These are phyloP conservation scores for Crenuchus spilurus DNA, from an alignment of 2,797 vertebrate species.

Conservation along the genomic window DNA sequence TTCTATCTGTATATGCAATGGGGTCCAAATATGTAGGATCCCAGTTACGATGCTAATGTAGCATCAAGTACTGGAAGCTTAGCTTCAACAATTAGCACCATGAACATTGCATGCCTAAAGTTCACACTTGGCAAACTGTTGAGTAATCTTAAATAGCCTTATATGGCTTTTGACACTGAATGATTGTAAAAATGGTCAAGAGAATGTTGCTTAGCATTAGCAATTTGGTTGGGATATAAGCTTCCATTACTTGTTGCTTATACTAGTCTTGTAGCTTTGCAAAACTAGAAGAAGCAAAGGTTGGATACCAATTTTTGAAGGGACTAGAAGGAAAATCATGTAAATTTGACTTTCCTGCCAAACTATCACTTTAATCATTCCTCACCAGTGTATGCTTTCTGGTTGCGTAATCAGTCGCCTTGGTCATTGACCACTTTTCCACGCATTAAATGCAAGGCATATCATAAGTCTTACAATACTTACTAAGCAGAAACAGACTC, in stretches of 20 bases:
- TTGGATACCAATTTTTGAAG: not conserved
- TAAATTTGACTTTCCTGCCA: not conserved
- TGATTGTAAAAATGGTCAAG: not conserved
- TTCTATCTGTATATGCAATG: no score
- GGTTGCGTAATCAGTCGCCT: constrained; percentile 7
- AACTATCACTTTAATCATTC: not conserved
- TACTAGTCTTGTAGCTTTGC: not conserved
- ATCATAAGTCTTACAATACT: constrained; percentile 11
- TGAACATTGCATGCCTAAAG: no score
- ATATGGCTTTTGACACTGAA: not conserved
- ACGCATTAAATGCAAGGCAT: constrained; percentile 28
- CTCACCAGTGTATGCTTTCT: not conserved
- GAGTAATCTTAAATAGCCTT: not conserved
- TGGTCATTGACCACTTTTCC: constrained; percentile 9
- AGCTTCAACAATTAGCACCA: no score
- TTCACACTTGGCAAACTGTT: no score
- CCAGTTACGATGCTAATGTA: no score
- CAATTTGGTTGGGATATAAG: not conserved
- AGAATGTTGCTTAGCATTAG: no score
- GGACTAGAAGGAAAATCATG: not conserved
- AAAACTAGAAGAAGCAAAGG: not conserved
- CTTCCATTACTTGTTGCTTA: not conserved
- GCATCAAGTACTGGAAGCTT: no score
- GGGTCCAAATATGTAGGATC: no score
- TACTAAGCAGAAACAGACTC: constrained; percentile 51